phyloP scores from a whole-genome alignment of 2,113 vertebrate genomes.

The Danionella cerebrum region DNA sequence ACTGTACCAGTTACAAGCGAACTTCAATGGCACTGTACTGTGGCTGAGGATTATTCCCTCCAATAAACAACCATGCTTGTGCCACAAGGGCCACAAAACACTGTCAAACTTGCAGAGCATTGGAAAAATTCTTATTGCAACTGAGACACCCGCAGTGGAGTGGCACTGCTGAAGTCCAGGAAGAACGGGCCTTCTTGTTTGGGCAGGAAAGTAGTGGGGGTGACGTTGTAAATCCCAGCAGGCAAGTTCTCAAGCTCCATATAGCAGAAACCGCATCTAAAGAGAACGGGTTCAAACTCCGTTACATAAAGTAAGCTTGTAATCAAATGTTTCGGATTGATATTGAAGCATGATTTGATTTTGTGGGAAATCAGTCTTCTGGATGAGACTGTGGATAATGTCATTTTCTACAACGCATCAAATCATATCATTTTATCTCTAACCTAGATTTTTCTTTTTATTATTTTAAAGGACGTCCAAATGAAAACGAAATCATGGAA shows the following conservation, averaged over 20 bases:
- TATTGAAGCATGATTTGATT: neutral
- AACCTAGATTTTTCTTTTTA: neutral
- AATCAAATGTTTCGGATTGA: neutral
- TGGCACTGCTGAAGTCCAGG: constrained; percentile 82
- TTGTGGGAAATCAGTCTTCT: neutral
- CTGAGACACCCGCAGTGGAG: constrained; percentile 77
- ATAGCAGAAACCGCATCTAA: constrained; percentile 94
- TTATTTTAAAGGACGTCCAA: no score
- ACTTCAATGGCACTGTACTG: no score
- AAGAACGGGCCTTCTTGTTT: constrained; percentile 97
- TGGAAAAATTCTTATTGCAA: constrained; percentile 90
- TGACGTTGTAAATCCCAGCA: constrained; percentile 88
- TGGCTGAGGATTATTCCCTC: neutral
- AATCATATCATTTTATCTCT: neutral
- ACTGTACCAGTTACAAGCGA: no score
- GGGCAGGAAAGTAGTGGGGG: constrained; percentile 91
- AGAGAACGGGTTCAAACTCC: neutral
- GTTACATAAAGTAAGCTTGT: neutral
- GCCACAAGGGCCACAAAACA: neutral
- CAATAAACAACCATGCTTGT: neutral
- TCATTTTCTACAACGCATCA: neutral
- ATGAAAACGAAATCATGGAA: no score
- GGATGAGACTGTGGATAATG: neutral
- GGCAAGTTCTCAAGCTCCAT: constrained; percentile 78
- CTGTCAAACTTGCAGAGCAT: no score